Evolutionary conservation across 2,113 vertebrate genomes (phyloP).

Genomic region (Propithecus coquereli): DNA sequence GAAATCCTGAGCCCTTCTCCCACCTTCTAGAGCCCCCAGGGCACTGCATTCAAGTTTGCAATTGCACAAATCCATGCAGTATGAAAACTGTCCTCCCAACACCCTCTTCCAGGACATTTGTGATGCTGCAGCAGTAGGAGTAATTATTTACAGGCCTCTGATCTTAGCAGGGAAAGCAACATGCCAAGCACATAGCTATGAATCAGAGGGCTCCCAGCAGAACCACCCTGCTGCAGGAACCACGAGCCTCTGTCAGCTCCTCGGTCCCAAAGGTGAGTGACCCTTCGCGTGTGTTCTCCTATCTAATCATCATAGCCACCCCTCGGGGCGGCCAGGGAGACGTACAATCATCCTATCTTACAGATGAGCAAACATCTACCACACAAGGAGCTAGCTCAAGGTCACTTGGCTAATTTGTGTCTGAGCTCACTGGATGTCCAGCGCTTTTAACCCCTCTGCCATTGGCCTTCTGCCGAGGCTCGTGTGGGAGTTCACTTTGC

Average conservation of each 20-base stretch:
- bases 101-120: background rate
- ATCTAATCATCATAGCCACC: background rate
- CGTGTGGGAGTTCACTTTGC: background rate
- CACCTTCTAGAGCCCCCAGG: background rate
- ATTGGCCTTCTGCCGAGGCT: background rate
- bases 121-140: background rate
- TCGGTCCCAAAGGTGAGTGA: background rate
- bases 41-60: background rate
- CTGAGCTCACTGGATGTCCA: background rate
- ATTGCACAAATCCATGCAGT: background rate
- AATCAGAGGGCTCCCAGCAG: background rate
- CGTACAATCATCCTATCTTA: accelerated
- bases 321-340: accelerated
- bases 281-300: background rate
- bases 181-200: background rate
- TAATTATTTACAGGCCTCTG: background rate
- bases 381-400: background rate
- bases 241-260: background rate
- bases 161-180: background rate
- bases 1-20: background rate
- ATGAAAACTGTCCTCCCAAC: background rate
- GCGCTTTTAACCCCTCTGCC: background rate
- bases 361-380: background rate
- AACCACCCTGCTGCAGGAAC: background rate
- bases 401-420: background rate